Conservation (phyloP, 2,888 invertebrate genomes). For the Nomada flava region DNA sequence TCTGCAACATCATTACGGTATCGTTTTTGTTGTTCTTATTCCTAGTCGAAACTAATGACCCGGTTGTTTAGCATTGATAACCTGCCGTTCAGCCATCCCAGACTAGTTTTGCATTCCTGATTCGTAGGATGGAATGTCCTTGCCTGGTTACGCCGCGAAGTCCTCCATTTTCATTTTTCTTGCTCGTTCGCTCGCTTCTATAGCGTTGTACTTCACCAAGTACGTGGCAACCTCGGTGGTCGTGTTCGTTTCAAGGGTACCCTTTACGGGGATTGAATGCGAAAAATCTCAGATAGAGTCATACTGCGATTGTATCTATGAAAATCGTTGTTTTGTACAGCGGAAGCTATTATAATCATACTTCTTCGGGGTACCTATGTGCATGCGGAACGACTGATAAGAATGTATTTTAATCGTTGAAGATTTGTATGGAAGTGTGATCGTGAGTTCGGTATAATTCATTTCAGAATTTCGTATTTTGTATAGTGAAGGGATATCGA, state of each 20-base stretch:
- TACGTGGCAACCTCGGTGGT: conserved; percentile 36
- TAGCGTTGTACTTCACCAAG: conserved; percentile 9
- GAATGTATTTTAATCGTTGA: background rate
- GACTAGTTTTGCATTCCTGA: conserved; percentile 54
- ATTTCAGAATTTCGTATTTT: no score
- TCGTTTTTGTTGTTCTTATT: conserved; percentile 40
- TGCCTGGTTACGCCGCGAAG: conserved; percentile 22
- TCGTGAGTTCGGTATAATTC: no score
- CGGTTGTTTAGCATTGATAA: conserved; percentile 45
- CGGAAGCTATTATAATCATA: background rate
- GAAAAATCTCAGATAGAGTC: conserved; percentile 17
- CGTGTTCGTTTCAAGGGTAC: conserved; percentile 45
- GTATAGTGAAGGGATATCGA: no score
- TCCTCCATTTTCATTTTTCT: conserved; percentile 43
- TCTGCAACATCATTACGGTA: conserved; percentile 27
- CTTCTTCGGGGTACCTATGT: background rate
- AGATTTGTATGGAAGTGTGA: no score
- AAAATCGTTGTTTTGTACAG: background rate
- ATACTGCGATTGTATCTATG: conserved; percentile 1
- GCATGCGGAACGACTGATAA: background rate
- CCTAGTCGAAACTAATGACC: conserved; percentile 19
- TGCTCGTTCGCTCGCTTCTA: background rate
- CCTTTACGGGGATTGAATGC: conserved; percentile 51
- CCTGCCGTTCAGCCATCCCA: conserved; percentile 3
- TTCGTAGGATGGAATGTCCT: conserved; percentile 55